phyloP scores from a whole-genome alignment of 2,797 vertebrate species.

The Rhinatrema bivittatum region DNA sequence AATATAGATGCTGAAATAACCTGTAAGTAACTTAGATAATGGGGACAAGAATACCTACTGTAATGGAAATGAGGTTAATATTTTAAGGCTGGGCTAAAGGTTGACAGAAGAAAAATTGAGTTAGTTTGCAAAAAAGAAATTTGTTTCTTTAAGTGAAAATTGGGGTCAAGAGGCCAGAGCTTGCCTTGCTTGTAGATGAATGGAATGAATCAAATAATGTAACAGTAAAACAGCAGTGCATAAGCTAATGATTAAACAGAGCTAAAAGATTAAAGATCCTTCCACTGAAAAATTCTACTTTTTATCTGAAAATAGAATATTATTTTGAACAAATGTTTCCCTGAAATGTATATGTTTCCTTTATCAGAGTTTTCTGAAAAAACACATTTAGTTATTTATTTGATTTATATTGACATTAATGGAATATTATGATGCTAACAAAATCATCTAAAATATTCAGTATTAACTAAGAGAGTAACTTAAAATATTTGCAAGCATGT shows the following conservation, averaged over 20 bases:
- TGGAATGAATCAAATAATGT: conserved; percentile 64
- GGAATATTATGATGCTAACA: too few relatives aligned
- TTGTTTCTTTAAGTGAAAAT: conserved; percentile 72
- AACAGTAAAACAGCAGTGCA: conserved; percentile 25
- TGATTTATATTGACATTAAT: too few relatives aligned
- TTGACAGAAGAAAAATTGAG: conserved; percentile 69
- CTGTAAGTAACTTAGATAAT: too few relatives aligned
- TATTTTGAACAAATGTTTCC: conserved; percentile 1
- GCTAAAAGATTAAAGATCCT: conserved; percentile 18
- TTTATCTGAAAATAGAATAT: conserved; percentile 12
- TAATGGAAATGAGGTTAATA: conserved; percentile 56
- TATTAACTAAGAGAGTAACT: too few relatives aligned
- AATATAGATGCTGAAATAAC: too few relatives aligned
- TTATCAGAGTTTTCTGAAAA: too few relatives aligned
- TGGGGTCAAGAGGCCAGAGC: conserved; percentile 57
- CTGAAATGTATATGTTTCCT: conserved; percentile 5
- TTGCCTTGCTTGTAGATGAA: conserved; percentile 46
- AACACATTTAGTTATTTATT: too few relatives aligned
- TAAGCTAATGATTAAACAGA: conserved; percentile 47
- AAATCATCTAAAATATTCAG: too few relatives aligned
- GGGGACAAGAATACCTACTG: conserved; percentile 46
- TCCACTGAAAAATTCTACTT: background rate
- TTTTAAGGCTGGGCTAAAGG: conserved; percentile 58
- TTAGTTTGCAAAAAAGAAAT: conserved; percentile 67
- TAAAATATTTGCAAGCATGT: too few relatives aligned